These are phyloP conservation scores for Xestia c-nigrum DNA, from an alignment of 2,888 invertebrate species.

Conservation along the genomic window DNA sequence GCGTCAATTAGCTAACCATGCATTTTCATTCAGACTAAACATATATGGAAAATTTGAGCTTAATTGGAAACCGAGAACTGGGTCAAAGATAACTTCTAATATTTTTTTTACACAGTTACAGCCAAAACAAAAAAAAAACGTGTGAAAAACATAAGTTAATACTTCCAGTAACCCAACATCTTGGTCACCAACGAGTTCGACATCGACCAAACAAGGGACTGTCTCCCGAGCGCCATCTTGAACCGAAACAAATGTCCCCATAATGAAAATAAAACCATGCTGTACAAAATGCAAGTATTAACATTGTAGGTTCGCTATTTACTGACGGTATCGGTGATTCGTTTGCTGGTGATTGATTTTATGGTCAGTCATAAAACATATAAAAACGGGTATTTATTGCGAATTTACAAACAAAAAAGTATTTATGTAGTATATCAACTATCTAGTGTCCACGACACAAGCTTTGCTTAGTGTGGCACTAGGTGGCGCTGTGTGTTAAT, in stretches of 20 bases:
- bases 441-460: no score
- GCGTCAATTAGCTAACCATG: neutral
- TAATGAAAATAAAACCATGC: conserved; percentile 86
- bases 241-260: conserved; percentile 87
- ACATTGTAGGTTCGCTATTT: conserved; percentile 48
- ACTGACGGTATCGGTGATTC: conserved; percentile 36
- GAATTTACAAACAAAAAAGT: no score
- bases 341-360: conserved; percentile 33
- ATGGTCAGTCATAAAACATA: no score
- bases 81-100: no score
- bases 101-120: neutral
- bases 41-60: neutral
- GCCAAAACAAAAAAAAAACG: no score
- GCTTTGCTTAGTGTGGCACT: no score
- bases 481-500: no score
- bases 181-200: conserved; percentile 74
- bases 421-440: no score
- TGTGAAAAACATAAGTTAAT: no score
- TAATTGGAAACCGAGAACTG: neutral
- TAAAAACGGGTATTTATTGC: no score
- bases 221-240: conserved; percentile 88
- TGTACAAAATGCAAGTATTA: conserved; percentile 65
- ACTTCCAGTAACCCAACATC: conserved; percentile 68
- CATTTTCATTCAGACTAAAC: neutral
- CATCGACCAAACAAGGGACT: conserved; percentile 87